These are phyloP conservation scores for Lepidocyrtoides sp. DNA, from an alignment of 2,888 invertebrate genomes.

Conservation along the genomic window DNA sequence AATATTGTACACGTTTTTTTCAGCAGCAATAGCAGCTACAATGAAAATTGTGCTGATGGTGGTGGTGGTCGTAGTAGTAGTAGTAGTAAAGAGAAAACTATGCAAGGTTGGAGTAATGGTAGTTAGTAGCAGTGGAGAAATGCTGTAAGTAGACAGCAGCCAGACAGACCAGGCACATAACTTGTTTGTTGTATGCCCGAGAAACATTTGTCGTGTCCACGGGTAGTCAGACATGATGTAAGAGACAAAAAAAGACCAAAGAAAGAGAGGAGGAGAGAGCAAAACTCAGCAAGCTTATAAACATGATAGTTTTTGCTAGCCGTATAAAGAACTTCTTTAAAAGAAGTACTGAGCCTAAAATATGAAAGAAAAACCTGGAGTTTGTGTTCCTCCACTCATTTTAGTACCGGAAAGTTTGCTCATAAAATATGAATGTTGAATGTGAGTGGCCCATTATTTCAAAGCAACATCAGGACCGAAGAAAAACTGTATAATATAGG, in stretches of 20 bases:
- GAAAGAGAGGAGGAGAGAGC: background rate
- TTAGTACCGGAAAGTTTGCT: conserved; percentile 77
- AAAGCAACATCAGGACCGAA: conserved; percentile 71
- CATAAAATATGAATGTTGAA: conserved; percentile 79
- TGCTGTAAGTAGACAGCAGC: no score
- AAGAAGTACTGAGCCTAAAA: conserved; percentile 29
- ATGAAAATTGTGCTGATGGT: background rate
- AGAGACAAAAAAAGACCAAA: conserved; percentile 58
- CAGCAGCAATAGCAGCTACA: no score
- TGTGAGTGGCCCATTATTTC: conserved; percentile 78
- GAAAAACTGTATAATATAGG: conserved; percentile 31
- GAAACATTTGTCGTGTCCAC: conserved; percentile 77
- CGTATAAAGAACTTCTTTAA: no score
- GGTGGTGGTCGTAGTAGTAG: background rate
- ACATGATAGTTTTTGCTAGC: background rate
- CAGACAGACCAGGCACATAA: conserved; percentile 30
- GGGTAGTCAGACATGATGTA: conserved; percentile 72
- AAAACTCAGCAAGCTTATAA: conserved; percentile 26
- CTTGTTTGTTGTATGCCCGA: conserved; percentile 65
- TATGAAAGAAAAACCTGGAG: conserved; percentile 58
- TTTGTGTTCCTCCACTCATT: conserved; percentile 64
- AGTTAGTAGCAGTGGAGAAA: conserved; percentile 13
- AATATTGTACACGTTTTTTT: conserved; percentile 25
- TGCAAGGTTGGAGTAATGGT: background rate
- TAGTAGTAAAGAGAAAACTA: background rate